Base-by-base conservation (phyloP, 2,888 invertebrate genomes). In the Yponomeuta cagnagella region DNA sequence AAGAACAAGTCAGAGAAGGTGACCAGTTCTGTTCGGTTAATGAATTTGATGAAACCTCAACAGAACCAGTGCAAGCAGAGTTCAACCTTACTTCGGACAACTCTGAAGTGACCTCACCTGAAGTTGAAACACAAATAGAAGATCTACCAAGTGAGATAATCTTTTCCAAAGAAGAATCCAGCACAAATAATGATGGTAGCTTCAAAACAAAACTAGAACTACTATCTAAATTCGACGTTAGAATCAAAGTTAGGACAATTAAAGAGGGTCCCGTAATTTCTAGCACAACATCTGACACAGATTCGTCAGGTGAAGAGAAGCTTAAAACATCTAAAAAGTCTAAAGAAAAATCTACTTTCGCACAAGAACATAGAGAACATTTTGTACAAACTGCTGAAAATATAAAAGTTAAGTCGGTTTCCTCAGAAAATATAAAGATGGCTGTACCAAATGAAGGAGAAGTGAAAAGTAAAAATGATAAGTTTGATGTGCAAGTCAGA, bases 151-250 rank as follows among this genome's bases (percentile, higher is more conserved):
- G 67, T 66, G 65, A 72, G 23, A 10, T 69, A 69, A 84, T 80
- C 72, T 73, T 79, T 66, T 77, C 79, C 2, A 80, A 83, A 74
- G 77, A 80, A 64, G 77, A 81, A 58, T 70, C 76, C 23, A 78
- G 78, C 68, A 76, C 76, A 48, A 70, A 65, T n/a, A 77, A 78
- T 71, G 76, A 80, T 58, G 80, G 85, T 71, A 86, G 82, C 77
- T 92, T 84, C 73, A 89, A 89, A 80, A 92, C 92, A 2, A 92
- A 89, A 78, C 77, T 93, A 70, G 92, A 92, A 77, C 78, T 93
- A 33, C 76, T 92, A 58, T 93, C 93, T 2, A 93, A 93, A 75
- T 93, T 93, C 80, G 93, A 93, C 80, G 92, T 93, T 0, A 87
- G 88, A 77, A 93, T 93, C 52, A 93, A 93, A 85, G 92, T 93